phyloP scores from a whole-genome alignment of 2,797 vertebrate genomes.

The Anguilla marmorata region DNA sequence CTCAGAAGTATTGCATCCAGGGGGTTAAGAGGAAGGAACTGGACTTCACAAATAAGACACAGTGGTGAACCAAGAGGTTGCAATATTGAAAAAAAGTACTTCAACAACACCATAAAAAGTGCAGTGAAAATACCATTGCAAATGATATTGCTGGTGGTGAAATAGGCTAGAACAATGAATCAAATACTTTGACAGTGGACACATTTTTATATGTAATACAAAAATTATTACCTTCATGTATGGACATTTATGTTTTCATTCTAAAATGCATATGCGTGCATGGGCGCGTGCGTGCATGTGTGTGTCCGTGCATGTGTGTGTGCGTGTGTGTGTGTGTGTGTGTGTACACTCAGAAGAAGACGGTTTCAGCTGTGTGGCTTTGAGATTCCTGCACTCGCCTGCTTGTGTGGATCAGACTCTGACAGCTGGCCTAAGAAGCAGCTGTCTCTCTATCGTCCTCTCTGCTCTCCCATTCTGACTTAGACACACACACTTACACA shows the following conservation, averaged over 20 bases:
- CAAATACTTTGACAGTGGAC: no score
- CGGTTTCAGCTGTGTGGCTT: constrained; percentile 67
- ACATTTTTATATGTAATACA: background rate
- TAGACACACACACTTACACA: background rate
- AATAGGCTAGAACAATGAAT: no score
- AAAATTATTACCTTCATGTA: background rate
- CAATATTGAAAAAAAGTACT: background rate
- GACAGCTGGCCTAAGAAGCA: constrained; percentile 71
- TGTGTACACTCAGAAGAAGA: constrained; percentile 49
- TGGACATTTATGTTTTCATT: background rate
- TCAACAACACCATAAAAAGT: no score
- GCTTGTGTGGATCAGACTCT: constrained; percentile 63
- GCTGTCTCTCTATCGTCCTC: constrained; percentile 58
- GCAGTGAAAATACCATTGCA: no score
- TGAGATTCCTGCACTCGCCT: constrained; percentile 74
- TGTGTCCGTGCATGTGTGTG: constrained; percentile 34
- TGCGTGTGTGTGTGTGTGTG: constrained; percentile 36
- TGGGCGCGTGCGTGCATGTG: background rate
- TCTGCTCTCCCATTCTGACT: constrained; percentile 36
- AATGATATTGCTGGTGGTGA: no score
- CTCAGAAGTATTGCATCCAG: background rate
- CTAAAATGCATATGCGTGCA: background rate
- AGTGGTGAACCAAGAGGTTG: background rate
- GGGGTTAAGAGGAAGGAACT: background rate
- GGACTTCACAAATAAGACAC: background rate